phyloP scores from a whole-genome alignment of 2,113 vertebrate species.

The Osmerus mordax region DNA sequence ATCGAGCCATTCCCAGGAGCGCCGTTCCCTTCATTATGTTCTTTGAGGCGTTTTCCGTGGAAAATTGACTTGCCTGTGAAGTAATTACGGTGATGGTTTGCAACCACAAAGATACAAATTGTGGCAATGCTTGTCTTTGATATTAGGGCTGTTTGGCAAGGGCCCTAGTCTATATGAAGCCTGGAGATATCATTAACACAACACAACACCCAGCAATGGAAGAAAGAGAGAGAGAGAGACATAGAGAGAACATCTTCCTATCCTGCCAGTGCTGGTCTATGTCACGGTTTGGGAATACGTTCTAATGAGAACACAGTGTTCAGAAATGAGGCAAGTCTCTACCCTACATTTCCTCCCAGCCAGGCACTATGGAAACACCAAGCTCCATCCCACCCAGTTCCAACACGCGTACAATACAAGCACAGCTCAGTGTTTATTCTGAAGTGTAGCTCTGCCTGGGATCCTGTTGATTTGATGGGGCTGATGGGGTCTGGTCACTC shows the following conservation, averaged over 20 bases:
- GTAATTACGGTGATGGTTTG: slow-evolving; percentile 50
- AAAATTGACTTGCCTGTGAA: slow-evolving; percentile 41
- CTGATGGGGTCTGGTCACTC: too few relatives aligned
- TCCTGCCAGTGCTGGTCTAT: too few relatives aligned
- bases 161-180: slow-evolving; percentile 7
- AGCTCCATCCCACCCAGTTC: neutral
- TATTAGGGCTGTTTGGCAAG: slow-evolving; percentile 20
- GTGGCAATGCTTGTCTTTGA: slow-evolving; percentile 2
- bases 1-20: slow-evolving; percentile 43
- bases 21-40: slow-evolving; percentile 48
- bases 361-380: neutral
- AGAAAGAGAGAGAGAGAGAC: too few relatives aligned
- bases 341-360: slow-evolving; percentile 16
- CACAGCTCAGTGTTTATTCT: neutral
- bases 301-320: too few relatives aligned
- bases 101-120: slow-evolving; percentile 28
- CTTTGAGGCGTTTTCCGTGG: slow-evolving; percentile 40
- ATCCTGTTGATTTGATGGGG: too few relatives aligned
- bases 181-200: slow-evolving; percentile 7
- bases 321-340: neutral
- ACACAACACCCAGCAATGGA: neutral
- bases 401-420: slow-evolving; percentile 16
- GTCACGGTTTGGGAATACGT: too few relatives aligned
- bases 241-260: too few relatives aligned
- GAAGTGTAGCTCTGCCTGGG: too few relatives aligned